A percentile compares a stretch with the other conserved stretches of the same genome.
These are phyloP conservation scores for Nomada ferruginata DNA, from an alignment of 2,888 invertebrate genomes.

Conservation along the genomic window DNA sequence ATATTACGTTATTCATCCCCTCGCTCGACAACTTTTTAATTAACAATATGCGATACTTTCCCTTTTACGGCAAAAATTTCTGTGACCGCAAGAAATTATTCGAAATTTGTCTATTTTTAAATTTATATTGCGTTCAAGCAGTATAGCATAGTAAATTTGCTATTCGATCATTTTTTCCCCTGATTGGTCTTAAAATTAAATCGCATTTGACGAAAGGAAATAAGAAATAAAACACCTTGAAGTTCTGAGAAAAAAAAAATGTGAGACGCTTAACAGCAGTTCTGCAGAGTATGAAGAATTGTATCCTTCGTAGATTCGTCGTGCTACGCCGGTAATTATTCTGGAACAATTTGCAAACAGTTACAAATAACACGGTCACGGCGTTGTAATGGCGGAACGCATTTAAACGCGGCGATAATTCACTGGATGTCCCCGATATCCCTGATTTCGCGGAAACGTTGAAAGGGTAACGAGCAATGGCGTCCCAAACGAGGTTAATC, in stretches of 20 bases:
- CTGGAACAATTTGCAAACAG: slow-evolving; percentile 34
- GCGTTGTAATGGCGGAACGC: slow-evolving; percentile 32
- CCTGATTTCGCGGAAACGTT: slow-evolving; percentile 56
- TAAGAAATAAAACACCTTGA: neutral
- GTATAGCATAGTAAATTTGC: too few relatives aligned
- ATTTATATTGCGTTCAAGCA: too few relatives aligned
- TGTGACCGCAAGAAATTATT: too few relatives aligned
- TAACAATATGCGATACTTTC: too few relatives aligned
- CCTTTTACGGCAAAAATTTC: too few relatives aligned
- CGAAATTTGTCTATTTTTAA: too few relatives aligned
- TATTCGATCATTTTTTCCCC: too few relatives aligned
- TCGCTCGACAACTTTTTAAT: too few relatives aligned
- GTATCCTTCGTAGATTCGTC: neutral
- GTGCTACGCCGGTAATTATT: slow-evolving; percentile 6
- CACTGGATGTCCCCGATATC: slow-evolving; percentile 55
- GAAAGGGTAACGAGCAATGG: slow-evolving; percentile 57
- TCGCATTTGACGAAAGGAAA: too few relatives aligned
- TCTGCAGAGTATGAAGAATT: neutral
- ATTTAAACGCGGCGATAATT: slow-evolving; percentile 55
- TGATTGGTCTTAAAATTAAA: too few relatives aligned
- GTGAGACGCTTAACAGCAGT: neutral
- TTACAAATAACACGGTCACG: slow-evolving; percentile 15
- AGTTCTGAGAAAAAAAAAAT: neutral
- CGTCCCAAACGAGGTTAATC: slow-evolving; percentile 53
- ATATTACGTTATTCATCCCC: too few relatives aligned